Base-by-base conservation (phyloP, 2,113 vertebrate genomes). In the Colistium nudipinnis region DNA sequence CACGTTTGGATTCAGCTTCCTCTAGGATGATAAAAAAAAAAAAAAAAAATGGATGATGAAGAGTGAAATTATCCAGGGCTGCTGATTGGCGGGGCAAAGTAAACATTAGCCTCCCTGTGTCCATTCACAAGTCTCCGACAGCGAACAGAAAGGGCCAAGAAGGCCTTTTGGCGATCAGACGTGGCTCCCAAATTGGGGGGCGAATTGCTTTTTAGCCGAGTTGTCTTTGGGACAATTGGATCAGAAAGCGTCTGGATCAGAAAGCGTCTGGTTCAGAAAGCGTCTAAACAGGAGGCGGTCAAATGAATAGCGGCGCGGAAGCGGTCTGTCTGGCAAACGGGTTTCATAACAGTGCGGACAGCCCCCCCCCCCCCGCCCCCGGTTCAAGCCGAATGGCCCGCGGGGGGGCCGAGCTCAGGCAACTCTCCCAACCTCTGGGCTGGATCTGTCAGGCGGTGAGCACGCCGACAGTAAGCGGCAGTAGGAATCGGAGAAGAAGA, bases 41-140 rank as follows among this genome's bases (percentile, higher is more conserved):
- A 76, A 81, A 66, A 84, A 65, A 82, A 78, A 85, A 64, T 68
- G 72, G 78, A 81, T 84, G 76, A 87, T 76, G 69, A 85, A 76
- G 36, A 56, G 52, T 31, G 52, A 68, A 76, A 75, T 61, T 62
- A 52, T 49, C 51, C 5, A 8, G 45, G 44, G 63, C 14, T 4
- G 66, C 69, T 83, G 82, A 87, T 81, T 87, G 81, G 78, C 69
- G 62, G 62, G 73, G 63, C 67, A 73, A 48, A 80, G 71, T 82
- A 85, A 85, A 90, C 83, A 60, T 86, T 80, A 80, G 74, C 67
- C 59, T 65, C 33, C 62, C 54, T 74, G 71, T 80, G 66, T 84
- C 70, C 65, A 73, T 82, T 85, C 82, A 75, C 80, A 82, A 78
- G 66, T 67, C 76, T 12, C 62, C 69, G 80, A 63, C 73, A 54